Conservation (phyloP, 2,888 invertebrate genomes). For the Oligia fasciuncula region DNA sequence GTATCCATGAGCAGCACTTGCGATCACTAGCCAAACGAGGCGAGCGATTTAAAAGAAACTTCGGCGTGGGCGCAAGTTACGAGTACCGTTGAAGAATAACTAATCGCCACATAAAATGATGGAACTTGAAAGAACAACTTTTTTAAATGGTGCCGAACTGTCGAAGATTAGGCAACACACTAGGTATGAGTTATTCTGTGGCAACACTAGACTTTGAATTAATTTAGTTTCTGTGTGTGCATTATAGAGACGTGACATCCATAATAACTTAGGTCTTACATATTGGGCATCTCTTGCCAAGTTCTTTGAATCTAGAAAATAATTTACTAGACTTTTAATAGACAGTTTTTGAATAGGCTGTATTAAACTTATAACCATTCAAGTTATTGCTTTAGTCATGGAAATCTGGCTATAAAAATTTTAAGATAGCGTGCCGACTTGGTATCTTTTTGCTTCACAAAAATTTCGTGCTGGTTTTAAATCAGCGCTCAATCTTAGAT, state of each 20-base stretch:
- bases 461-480: background rate
- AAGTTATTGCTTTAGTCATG: background rate
- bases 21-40: background rate
- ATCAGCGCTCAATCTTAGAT: slow-evolving; percentile 3
- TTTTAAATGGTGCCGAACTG: background rate
- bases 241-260: background rate
- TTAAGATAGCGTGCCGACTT: slow-evolving; percentile 18
- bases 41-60: background rate
- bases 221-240: background rate
- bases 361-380: background rate
- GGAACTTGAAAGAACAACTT: slow-evolving; percentile 12
- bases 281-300: background rate
- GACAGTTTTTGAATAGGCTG: background rate
- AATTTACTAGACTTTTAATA: background rate
- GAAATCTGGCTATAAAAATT: background rate
- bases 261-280: background rate
- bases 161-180: background rate
- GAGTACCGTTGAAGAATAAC: background rate
- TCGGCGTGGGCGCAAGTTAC: background rate
- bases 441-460: background rate
- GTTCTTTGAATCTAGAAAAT: background rate
- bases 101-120: background rate
- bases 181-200: too few relatives aligned
- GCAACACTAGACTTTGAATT: slow-evolving; percentile 1
- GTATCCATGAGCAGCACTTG: background rate